A percentile compares a stretch with the other conserved stretches of the same genome.
Conservation (phyloP, 1,140 invertebrate genomes). For the Tetraneura akinire region DNA sequence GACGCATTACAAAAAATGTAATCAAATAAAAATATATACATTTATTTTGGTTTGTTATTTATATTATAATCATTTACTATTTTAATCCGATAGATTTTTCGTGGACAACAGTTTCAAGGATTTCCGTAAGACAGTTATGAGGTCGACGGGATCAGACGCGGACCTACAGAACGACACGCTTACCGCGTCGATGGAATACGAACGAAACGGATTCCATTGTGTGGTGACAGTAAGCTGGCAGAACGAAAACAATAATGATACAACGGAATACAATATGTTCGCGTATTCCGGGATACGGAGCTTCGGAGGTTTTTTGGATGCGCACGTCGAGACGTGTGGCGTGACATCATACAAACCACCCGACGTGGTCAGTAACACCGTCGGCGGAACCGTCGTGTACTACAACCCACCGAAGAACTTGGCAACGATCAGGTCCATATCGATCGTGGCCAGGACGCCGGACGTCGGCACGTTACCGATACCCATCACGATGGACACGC, state of each 20-base stretch:
- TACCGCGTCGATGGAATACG: conserved; percentile 12
- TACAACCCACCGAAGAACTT: conserved; percentile 14
- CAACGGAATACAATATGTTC: conserved; percentile 50
- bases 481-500: conserved; percentile 42
- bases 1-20: too few species aligned
- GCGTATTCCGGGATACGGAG: conserved; percentile 44
- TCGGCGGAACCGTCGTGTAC: conserved; percentile 12
- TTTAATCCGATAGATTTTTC: conserved; percentile 23
- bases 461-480: conserved; percentile 40
- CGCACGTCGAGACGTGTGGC: conserved; percentile 50
- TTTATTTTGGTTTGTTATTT: too few species aligned
- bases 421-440: conserved; percentile 41
- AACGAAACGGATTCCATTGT: conserved; percentile 44
- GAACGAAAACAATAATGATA: conserved; percentile 48
- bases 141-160: neutral
- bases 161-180: conserved; percentile 8
- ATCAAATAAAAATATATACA: too few species aligned
- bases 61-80: too few species aligned
- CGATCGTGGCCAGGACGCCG: conserved; percentile 31
- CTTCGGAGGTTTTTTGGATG: conserved; percentile 38
- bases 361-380: neutral
- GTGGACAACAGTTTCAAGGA: conserved; percentile 26
- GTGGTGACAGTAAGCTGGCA: conserved; percentile 38
- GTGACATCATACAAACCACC: conserved; percentile 10
- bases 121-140: conserved; percentile 3